Evolutionary conservation across 1,140 invertebrate genomes (phyloP), one percentile per base, ranked within the genome.

Genomic region (Tachypleus tridentatus): DNA sequence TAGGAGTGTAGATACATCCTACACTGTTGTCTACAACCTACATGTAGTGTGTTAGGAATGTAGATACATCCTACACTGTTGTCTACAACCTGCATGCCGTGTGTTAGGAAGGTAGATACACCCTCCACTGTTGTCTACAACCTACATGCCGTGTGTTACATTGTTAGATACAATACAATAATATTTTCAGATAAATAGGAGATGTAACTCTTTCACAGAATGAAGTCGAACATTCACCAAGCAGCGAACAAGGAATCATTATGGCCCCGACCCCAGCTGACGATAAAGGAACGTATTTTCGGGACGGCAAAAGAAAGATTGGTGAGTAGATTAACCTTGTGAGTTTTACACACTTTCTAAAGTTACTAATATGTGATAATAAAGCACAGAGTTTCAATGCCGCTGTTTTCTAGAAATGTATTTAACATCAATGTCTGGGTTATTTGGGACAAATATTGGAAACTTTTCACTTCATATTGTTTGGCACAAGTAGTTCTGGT

Each of bases 261-360:
- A 67, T 65, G 63, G 59, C 66, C 1, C 50, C 60, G 7, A 56
- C 61, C 4, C 66, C 66, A 1, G 64, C 56, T 4, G 69, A 69
- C n/a, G 72, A 73, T 61, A 73, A 70, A 48, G 67, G 69, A 49
- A 77, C 74, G 8, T 78, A 74, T 70, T 80, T 82, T 70, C 72
- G 74, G 51, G 80, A 82, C 71, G 78, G 79, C 2, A 72, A 72
- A n/a, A 70, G 79, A 57, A 76, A 77, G 69, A 78, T 81, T 51
- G 74, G 74, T 76, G 68, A 65, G 63, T n/a, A 47, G 5, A 29
- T 48, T n/a, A 58, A n/a, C 9, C 8, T 64, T n/a, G 29, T 9
- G 11, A 51, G 4, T 4, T 10, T 58, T 51, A 4, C 62, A 4
- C 5, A 52, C 9, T 29, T 53, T 10, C 8, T 4, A 5, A 57